These are phyloP conservation scores for Heliconius nattereri DNA, from an alignment of 1,140 invertebrate species.

Conservation along the genomic window DNA sequence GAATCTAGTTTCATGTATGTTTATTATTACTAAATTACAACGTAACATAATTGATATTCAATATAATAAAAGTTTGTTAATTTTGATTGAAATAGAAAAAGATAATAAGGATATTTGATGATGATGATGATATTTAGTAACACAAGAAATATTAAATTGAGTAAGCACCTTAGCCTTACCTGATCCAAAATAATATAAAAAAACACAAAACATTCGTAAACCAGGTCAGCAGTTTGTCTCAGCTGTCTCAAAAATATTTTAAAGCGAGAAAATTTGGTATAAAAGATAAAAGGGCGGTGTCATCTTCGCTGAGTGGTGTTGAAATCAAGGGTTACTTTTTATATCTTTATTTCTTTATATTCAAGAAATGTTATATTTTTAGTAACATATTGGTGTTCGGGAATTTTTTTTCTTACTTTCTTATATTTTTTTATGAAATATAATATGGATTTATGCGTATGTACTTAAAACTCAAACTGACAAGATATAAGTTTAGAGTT, in stretches of 20 bases:
- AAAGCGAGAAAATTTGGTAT: constrained; percentile 13
- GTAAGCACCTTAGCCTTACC: not conserved
- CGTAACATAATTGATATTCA: no score
- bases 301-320: constrained; percentile 10
- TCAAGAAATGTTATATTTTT: constrained; percentile 5
- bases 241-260: constrained; percentile 9
- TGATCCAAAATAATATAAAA: not conserved
- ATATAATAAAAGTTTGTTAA: no score
- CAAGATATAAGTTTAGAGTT: no score
- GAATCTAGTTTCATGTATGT: no score
- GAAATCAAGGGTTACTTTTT: constrained; percentile 1
- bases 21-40: no score
- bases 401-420: no score
- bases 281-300: constrained; percentile 10
- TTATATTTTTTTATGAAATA: no score
- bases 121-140: no score
- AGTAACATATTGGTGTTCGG: not conserved
- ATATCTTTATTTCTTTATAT: not conserved
- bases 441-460: no score
- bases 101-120: not conserved
- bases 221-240: constrained; percentile 6
- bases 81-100: not conserved
- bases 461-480: no score
- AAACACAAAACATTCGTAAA: not conserved
- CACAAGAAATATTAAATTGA: not conserved